A percentile compares a stretch with the other conserved stretches of the same genome.
These are phyloP conservation scores for Platysteira castanea DNA, from an alignment of 2,113 vertebrate genomes.

Conservation along the genomic window DNA sequence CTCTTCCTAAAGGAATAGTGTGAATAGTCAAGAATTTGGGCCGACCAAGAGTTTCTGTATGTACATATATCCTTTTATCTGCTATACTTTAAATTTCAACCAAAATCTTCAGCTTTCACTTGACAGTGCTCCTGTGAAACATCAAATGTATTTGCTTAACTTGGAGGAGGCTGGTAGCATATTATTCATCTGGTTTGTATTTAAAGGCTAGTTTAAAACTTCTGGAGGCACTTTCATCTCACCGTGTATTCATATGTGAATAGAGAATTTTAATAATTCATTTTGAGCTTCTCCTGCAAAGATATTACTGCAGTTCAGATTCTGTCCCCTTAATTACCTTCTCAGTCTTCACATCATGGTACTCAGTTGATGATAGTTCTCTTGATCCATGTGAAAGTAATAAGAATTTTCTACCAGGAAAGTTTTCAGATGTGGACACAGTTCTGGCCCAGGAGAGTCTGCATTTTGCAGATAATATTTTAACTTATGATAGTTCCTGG, in stretches of 20 bases:
- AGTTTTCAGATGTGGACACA: conserved; percentile 16
- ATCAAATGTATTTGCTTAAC: neutral
- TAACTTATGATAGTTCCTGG: conserved; percentile 25
- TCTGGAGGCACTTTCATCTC: neutral
- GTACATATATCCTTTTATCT: neutral
- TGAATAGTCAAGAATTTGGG: neutral
- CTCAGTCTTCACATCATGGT: neutral
- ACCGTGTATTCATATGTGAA: conserved; percentile 2
- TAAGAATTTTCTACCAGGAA: neutral
- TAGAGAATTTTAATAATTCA: conserved; percentile 42
- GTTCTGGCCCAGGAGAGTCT: conserved; percentile 1
- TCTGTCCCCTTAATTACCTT: conserved; percentile 34
- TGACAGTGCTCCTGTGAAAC: neutral
- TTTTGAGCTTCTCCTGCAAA: neutral
- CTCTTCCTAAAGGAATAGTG: neutral
- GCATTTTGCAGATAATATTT: conserved; percentile 64
- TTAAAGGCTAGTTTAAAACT: conserved; percentile 24
- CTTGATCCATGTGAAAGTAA: conserved; percentile 10
- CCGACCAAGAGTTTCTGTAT: neutral
- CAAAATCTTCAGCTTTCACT: neutral
- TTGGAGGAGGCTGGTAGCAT: neutral
- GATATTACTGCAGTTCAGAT: neutral
- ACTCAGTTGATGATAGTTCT: conserved; percentile 2
- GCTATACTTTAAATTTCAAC: neutral
- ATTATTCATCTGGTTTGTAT: neutral